phyloP scores from a whole-genome alignment of 1,140 invertebrate species.

The Tigriopus japonicus region DNA sequence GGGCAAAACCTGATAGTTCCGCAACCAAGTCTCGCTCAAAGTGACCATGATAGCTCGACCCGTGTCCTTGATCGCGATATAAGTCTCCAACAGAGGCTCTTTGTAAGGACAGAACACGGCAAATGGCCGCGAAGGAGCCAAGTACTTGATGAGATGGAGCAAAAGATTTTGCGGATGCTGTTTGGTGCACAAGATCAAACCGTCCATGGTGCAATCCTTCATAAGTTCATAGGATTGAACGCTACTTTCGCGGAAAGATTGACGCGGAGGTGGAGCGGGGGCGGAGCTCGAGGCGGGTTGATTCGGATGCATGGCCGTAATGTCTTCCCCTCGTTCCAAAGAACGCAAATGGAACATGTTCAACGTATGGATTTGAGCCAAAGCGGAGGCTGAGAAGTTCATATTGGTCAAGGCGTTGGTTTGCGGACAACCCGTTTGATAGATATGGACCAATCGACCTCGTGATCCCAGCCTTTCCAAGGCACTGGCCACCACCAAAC shows the following conservation, averaged over 20 bases:
- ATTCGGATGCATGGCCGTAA: not conserved
- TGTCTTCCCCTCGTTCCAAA: not conserved
- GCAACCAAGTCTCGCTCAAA: slow-evolving; percentile 63
- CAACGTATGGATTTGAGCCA: not conserved
- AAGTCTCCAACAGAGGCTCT: slow-evolving; percentile 54
- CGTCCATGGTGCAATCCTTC: slow-evolving; percentile 38
- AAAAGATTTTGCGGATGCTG: slow-evolving; percentile 65
- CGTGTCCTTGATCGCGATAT: slow-evolving; percentile 44
- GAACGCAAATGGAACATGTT: slow-evolving; percentile 10
- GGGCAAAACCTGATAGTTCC: slow-evolving; percentile 69
- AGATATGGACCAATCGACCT: slow-evolving; percentile 48
- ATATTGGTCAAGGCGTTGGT: slow-evolving; percentile 15
- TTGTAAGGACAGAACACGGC: slow-evolving; percentile 56
- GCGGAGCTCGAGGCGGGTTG: not conserved
- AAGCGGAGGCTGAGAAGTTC: slow-evolving; percentile 26
- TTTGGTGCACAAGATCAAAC: slow-evolving; percentile 54
- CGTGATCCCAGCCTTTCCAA: slow-evolving; percentile 41
- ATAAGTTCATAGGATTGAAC: slow-evolving; percentile 5
- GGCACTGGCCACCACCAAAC: slow-evolving; percentile 58
- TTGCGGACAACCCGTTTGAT: slow-evolving; percentile 23
- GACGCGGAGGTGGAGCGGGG: not conserved
- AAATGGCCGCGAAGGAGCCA: slow-evolving; percentile 57
- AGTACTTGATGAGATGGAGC: slow-evolving; percentile 45
- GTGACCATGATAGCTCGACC: slow-evolving; percentile 48
- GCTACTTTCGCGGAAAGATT: not conserved